phyloP scores from a whole-genome alignment of 2,888 invertebrate species.

The Oscheius sp. region DNA sequence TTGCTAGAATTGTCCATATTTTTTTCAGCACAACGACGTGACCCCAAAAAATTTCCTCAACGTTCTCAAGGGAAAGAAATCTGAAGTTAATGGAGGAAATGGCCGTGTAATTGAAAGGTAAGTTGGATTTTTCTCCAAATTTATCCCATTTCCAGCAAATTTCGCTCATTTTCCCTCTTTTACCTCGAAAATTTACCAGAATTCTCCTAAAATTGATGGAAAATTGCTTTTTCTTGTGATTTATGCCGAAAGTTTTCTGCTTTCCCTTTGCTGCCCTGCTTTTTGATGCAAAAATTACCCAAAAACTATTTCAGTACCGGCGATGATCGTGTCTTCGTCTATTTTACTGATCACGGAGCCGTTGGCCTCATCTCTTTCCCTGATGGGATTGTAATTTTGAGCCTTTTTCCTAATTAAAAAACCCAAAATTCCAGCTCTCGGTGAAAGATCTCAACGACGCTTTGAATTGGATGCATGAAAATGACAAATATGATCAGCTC shows the following conservation, averaged over 20 bases:
- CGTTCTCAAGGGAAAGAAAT: slow-evolving; percentile 77
- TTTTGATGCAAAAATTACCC: background rate
- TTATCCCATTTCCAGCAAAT: too few species aligned
- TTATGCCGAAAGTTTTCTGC: too few species aligned
- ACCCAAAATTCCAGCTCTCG: slow-evolving; percentile 72
- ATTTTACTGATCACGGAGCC: slow-evolving; percentile 80
- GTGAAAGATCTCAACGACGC: slow-evolving; percentile 74
- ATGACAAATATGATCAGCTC: slow-evolving; percentile 75
- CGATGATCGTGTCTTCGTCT: slow-evolving; percentile 79
- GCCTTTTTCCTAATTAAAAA: background rate
- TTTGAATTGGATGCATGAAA: slow-evolving; percentile 75
- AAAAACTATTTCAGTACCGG: slow-evolving; percentile 75
- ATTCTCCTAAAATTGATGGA: too few species aligned
- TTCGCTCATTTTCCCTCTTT: too few species aligned
- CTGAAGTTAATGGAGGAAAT: slow-evolving; percentile 76
- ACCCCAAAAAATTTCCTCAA: slow-evolving; percentile 78
- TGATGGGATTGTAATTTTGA: slow-evolving; percentile 71
- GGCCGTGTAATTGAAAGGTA: slow-evolving; percentile 75
- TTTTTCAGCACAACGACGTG: slow-evolving; percentile 74
- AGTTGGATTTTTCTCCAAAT: background rate
- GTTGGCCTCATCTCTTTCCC: slow-evolving; percentile 78
- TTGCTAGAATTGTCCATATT: too few species aligned
- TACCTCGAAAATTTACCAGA: too few species aligned
- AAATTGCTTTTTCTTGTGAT: too few species aligned
- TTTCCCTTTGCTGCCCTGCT: too few species aligned